These are phyloP conservation scores for Nannoperca australis DNA, from an alignment of 2,797 vertebrate genomes.

Conservation along the genomic window DNA sequence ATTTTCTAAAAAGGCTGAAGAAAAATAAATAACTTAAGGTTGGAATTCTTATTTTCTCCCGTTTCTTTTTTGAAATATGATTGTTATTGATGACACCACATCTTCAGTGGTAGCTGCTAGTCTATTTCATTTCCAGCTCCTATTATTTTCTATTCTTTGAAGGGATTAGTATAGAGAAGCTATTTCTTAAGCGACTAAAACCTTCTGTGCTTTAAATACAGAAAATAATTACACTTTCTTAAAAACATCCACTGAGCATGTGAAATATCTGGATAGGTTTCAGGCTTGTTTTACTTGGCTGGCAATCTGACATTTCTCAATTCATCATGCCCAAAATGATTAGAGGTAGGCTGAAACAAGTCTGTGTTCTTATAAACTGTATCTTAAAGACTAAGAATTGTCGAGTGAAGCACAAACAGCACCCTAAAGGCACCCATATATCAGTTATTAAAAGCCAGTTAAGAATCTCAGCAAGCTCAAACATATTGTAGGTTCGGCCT, in stretches of 20 bases:
- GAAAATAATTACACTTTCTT: constrained; percentile 4
- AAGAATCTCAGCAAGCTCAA: constrained; percentile 56
- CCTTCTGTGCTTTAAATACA: not conserved
- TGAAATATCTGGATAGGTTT: constrained; percentile 6
- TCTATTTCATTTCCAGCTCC: not conserved
- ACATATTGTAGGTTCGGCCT: constrained; percentile 36
- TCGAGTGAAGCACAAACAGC: constrained; percentile 36
- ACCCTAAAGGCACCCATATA: constrained; percentile 44
- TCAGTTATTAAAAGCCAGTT: constrained; percentile 23
- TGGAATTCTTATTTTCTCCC: not conserved
- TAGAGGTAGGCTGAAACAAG: constrained; percentile 46
- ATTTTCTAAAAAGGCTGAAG: not conserved
- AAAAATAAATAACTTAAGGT: not conserved
- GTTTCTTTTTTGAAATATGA: not conserved
- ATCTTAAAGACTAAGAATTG: constrained; percentile 34
- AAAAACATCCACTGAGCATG: constrained; percentile 64
- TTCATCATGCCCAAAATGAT: constrained; percentile 53
- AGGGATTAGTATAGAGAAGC: not conserved
- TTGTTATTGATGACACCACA: not conserved
- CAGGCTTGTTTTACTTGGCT: constrained; percentile 50
- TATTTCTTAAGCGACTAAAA: not conserved
- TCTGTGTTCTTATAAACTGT: constrained; percentile 28
- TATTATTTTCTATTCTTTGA: not conserved
- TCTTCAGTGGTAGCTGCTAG: not conserved
- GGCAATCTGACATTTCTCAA: constrained; percentile 13